These are phyloP conservation scores for Resseliella maxima DNA, from an alignment of 2,888 invertebrate genomes.

Conservation along the genomic window DNA sequence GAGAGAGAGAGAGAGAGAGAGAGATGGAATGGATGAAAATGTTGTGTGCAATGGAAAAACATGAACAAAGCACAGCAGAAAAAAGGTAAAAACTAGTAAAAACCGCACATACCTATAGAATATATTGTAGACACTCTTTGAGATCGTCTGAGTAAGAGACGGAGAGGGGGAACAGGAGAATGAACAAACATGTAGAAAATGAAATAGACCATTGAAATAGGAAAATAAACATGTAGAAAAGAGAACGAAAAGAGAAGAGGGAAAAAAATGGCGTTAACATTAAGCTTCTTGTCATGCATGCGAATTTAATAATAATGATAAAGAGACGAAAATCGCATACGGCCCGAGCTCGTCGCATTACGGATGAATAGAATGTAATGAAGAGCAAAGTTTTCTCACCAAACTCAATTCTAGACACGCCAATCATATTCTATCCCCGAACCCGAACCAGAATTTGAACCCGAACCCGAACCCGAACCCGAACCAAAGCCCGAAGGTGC, in stretches of 20 bases:
- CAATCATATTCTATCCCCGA: constrained; percentile 10
- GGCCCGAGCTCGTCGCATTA: background rate
- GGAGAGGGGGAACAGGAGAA: background rate
- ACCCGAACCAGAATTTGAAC: too few relatives aligned
- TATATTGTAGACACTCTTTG: too few relatives aligned
- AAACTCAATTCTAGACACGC: constrained; percentile 26
- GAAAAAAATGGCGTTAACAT: constrained; percentile 21
- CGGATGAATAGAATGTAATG: constrained; percentile 37
- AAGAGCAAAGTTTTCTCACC: constrained; percentile 20
- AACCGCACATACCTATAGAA: background rate
- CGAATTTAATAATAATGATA: constrained; percentile 37
- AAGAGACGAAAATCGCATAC: background rate
- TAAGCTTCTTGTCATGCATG: constrained; percentile 49
- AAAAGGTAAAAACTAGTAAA: background rate
- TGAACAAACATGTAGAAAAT: too few relatives aligned
- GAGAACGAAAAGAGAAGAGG: background rate
- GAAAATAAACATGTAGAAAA: background rate
- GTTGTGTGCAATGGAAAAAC: background rate
- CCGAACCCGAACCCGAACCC: too few relatives aligned
- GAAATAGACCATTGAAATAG: background rate
- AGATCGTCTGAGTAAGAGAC: background rate
- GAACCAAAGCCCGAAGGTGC: background rate
- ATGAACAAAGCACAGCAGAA: background rate
- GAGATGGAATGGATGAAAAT: background rate
- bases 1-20: too few relatives aligned